Evolutionary conservation across 2,797 vertebrate genomes (phyloP).

Genomic region (Alosa sapidissima): DNA sequence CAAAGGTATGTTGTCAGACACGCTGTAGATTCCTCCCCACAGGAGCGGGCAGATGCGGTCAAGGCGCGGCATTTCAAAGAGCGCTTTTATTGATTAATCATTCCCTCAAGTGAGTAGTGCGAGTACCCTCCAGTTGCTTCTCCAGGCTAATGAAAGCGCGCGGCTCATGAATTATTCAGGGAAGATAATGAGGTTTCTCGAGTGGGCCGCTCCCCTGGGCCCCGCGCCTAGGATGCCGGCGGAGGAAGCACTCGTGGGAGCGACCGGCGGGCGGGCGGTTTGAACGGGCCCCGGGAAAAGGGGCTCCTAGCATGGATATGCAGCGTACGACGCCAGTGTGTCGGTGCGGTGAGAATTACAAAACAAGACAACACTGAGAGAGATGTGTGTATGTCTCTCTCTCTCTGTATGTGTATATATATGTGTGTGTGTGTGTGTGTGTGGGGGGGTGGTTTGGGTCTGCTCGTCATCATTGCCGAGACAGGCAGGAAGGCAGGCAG

Average conservation of each 20-base stretch:
- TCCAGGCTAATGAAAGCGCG: background rate
- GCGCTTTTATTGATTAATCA: slow-evolving; percentile 14
- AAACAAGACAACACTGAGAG: background rate
- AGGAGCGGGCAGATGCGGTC: background rate
- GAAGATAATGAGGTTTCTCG: background rate
- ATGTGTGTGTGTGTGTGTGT: background rate
- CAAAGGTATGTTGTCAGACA: slow-evolving; percentile 7
- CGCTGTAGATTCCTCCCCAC: background rate
- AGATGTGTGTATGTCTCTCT: background rate
- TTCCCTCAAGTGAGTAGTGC: background rate
- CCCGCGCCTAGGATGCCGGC: background rate
- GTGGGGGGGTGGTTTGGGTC: background rate
- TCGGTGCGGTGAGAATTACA: background rate
- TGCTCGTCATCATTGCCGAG: background rate
- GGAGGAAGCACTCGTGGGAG: background rate
- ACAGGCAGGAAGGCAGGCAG: slow-evolving; percentile 1
- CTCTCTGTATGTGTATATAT: background rate
- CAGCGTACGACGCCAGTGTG: background rate
- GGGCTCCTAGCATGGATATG: background rate
- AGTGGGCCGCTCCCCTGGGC: slow-evolving; percentile 7
- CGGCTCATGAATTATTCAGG: background rate
- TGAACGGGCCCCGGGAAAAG: background rate
- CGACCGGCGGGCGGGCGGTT: background rate
- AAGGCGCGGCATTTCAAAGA: slow-evolving; percentile 2
- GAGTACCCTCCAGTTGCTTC: background rate